These are phyloP conservation scores for Leucophenga maculata DNA, from an alignment of 2,888 invertebrate genomes.

Conservation along the genomic window DNA sequence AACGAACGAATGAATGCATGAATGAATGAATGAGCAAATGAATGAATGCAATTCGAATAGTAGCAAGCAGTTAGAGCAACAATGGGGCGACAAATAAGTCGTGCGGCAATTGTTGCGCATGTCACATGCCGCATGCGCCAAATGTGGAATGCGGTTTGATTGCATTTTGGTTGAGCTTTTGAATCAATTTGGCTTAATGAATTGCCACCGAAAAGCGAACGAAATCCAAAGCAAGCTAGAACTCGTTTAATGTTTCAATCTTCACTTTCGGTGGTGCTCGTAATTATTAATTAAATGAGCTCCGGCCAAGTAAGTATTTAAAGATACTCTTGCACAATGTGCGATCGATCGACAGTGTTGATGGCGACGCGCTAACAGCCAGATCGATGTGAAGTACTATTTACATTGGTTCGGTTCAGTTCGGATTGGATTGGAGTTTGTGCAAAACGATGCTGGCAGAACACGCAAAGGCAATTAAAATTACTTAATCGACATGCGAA, in stretches of 20 bases:
- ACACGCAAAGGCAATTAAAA: constrained; percentile 25
- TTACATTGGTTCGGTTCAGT: background rate
- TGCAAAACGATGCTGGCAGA: constrained; percentile 17
- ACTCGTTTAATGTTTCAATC: background rate
- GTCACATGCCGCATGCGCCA: background rate
- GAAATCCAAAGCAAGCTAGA: background rate
- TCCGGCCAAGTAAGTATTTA: background rate
- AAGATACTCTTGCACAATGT: background rate
- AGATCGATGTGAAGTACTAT: background rate
- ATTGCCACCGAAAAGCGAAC: constrained; percentile 7
- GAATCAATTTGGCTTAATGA: constrained; percentile 5
- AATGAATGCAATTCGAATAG: background rate
- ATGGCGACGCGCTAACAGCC: background rate
- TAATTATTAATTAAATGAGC: constrained; percentile 21
- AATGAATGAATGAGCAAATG: background rate
- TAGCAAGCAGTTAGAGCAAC: background rate
- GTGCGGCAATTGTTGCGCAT: background rate
- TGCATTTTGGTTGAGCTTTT: constrained; percentile 1
- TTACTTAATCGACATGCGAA: constrained; percentile 23
- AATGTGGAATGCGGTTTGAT: constrained; percentile 15
- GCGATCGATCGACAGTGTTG: background rate
- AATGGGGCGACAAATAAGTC: constrained; percentile 2
- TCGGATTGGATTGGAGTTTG: background rate
- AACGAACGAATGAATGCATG: background rate
- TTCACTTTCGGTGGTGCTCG: background rate